phyloP scores from a whole-genome alignment of 2,888 invertebrate species.

The Acrobasis consociella region DNA sequence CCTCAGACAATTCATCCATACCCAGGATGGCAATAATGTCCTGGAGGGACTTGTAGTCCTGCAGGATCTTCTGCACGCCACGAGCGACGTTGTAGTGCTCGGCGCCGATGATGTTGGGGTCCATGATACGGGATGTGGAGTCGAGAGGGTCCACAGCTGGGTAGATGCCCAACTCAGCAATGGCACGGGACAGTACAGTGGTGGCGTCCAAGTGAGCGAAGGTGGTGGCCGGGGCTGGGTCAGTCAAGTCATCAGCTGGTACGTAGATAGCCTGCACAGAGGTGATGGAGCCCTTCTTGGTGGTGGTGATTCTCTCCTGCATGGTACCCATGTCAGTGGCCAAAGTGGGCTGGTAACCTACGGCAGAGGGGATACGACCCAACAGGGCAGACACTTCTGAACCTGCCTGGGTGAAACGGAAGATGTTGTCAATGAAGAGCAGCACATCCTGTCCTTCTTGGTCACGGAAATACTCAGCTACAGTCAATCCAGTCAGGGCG shows the following conservation, averaged over 20 bases:
- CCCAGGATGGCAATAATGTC: conserved; percentile 98
- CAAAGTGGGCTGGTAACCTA: conserved; percentile 98
- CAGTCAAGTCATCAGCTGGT: conserved; percentile 97
- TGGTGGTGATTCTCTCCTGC: conserved; percentile 98
- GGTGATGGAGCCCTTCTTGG: conserved; percentile 97
- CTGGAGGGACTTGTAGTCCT: conserved; percentile 88
- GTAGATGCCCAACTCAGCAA: conserved; percentile 96
- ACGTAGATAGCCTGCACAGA: conserved; percentile 98
- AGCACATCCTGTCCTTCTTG: conserved; percentile 97
- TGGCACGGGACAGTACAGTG: conserved; percentile 94
- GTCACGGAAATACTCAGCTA: conserved; percentile 98
- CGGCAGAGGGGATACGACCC: conserved; percentile 98
- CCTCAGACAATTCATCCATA: conserved; percentile 94
- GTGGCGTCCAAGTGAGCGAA: conserved; percentile 98
- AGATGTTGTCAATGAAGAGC: conserved; percentile 98
- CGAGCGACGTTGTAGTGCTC: conserved; percentile 95
- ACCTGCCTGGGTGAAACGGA: conserved; percentile 96
- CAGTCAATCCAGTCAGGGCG: conserved; percentile 95
- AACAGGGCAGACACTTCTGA: conserved; percentile 95
- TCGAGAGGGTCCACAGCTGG: conserved; percentile 98
- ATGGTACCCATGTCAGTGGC: conserved; percentile 99
- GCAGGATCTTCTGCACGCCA: conserved; percentile 94
- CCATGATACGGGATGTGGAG: conserved; percentile 97
- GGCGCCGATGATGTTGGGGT: conserved; percentile 94
- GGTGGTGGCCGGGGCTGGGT: conserved; percentile 97